Base-by-base conservation (phyloP, 2,797 vertebrate genomes). In the Petrocephalus schoutedeni region DNA sequence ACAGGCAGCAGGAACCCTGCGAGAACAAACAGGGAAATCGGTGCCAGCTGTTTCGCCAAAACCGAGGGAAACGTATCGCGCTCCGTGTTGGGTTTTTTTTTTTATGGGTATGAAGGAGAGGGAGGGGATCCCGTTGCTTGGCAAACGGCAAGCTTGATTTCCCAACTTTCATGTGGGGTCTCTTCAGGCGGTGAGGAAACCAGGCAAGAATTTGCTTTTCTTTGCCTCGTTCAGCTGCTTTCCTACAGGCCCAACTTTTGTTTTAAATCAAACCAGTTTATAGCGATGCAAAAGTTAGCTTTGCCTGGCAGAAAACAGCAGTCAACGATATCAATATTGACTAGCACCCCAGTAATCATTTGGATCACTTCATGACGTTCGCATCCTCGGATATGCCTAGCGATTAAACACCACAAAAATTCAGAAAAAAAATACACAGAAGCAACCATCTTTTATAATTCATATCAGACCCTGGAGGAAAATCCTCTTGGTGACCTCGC, bases 311-410 rank as follows among this genome's bases (percentile, higher is more conserved):
- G 91, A 91, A 93, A 91, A 95, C 92, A 93, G 93, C 92, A 91
- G 92, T 91, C 93, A 95, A 91, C 91, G 92, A 88, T 91, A 95
- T 95, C 95, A 95, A 95, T 95, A 95, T 95, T 95, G 94, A 95
- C 93, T 92, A 94, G 95, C 93, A 94, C 94, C 93, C 92, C 93
- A 93, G 94, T 90, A 92, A 95, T 94, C 92, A 91, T 90, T 41
- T 89, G 92, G 93, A 92, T 94, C 92, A 92, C 93, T 51, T 59
- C 91, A 91, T 92, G 93, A 94, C 92, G 93, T 94, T 92, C 93
- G 91, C 45, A 32, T 80, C 86, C 89, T 89, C 89, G 89, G 89
- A 88, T 64, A 77, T 91, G 90, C 36, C 19, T 74, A 7, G 67
- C 71, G 45, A 74, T 19, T 6, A 14, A 32, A 45, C 67, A 6